Base-by-base conservation (phyloP, 2,797 vertebrate species). In the Agapornis canus region DNA sequence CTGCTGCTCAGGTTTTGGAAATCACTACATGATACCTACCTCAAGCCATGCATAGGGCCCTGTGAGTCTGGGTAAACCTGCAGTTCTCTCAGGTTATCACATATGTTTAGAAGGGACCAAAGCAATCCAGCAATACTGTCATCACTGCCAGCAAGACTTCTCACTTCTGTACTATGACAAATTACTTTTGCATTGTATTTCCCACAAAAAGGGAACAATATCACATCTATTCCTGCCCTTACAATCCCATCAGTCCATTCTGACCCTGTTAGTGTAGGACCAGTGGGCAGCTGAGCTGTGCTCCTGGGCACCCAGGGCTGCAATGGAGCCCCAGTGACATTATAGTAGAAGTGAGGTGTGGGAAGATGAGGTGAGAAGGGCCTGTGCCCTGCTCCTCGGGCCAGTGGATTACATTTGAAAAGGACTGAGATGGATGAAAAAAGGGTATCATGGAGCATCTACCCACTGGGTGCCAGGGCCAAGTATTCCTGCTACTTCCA, bases 401-500 rank as follows among this genome's bases (percentile, higher is more conserved):
- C 51, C 4, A 1, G 18, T 19, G 12, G 25, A 31, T 78, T 52
- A 16, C 18, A 7, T 72, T 66, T 2, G 3, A 18, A 51, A 12
- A 66, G 59, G 26, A 42, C 45, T 47, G 51, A 59, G 39, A 32
- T 37, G 23, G 48, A 70, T 29, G 23, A 35, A 25, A 64, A 86
- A 64, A 40, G 17, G 27, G 57, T 1, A 2, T 32, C 2, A 4
- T 35, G 13, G 22, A 15, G 13, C 8, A 4, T 19, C 23, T 42
- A 8, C 27, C 19, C 29, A 25, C 11, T 0, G 0, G 9, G 19
- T 14, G 9, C 23, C n/a, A 26, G 72, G 23, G 19, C n/a, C 1
- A 2, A 57, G 45, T 16, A 20, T 31, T 26, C 26, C 60, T 23
- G 18, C 17, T 57, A 9, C 23, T 49, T 27, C 7, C n/a, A 49